Evolutionary conservation across 2,888 invertebrate genomes (phyloP), one percentile per base, ranked within the genome.

Genomic region (Cyrtodaria siliqua): DNA sequence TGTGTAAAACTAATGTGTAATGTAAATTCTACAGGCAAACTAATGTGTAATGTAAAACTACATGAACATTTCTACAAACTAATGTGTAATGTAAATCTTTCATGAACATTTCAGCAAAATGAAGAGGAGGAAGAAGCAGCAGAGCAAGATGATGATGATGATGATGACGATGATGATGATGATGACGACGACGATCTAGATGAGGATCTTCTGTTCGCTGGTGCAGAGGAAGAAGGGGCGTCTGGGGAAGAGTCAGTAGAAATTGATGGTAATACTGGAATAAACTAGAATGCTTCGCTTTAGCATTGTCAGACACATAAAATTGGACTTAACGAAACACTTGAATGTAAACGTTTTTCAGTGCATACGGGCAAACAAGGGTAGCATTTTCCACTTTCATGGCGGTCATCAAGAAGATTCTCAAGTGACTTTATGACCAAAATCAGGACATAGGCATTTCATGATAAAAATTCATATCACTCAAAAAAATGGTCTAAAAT

Each of bases 111-210:
- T 52, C 60, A 80, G 59, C 81, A 83, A 66, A 67, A 79, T 53
- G 82, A 83, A 47, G 78, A 75, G 27, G 78, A 81, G 26, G 83
- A 86, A n/a, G 85, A 86, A 12, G 83, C 84, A 14, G 82, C 81
- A 18, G 83, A 86, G 29, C 86, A 86, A 52, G 82, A 83, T 50
- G 82, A 85, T n/a, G 76, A 68, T 27, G 84, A 79, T 52, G 86
- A 80, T 57, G 85, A 81, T 71, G 86, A 83, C 38, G 84, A 84
- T 40, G 84, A 84, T 29, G 87, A 86, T 50, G 80, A 83, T 62
- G 82, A 83, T 40, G 85, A 81, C 33, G 81, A 85, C 49, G 84
- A 84, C 63, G 70, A 63, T 47, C 60, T 78, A 53, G 82, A 82
- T 72, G 84, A 84, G 67, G 87, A 86, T 24, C 75, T 75, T 66